These are phyloP conservation scores for Exocentrus adspersus DNA, from an alignment of 2,888 invertebrate genomes.

Conservation along the genomic window DNA sequence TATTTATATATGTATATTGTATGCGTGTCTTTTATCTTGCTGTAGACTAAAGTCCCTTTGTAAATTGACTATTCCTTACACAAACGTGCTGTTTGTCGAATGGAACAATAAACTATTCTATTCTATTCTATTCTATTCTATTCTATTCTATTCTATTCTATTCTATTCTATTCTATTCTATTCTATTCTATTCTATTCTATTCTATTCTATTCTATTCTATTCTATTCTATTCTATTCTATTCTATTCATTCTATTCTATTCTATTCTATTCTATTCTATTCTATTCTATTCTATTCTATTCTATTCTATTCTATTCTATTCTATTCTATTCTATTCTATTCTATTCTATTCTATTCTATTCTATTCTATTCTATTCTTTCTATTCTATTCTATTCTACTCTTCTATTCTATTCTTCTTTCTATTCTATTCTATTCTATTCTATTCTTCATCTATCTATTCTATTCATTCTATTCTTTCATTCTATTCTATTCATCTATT, in stretches of 20 bases:
- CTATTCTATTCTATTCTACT: not conserved
- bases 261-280: not conserved
- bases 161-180: not conserved
- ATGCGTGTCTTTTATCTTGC: no score
- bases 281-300: not conserved
- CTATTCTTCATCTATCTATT: not conserved
- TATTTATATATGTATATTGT: no score
- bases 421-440: not conserved
- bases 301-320: not conserved
- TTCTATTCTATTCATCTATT: not conserved
- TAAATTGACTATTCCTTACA: no score
- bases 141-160: not conserved
- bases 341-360: conserved; percentile 1
- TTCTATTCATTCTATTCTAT: not conserved
- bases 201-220: not conserved
- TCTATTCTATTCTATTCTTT: not conserved
- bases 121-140: not conserved
- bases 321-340: not conserved
- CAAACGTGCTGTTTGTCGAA: no score
- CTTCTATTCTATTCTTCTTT: not conserved
- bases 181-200: not conserved
- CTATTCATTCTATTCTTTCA: not conserved
- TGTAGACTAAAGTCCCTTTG: no score
- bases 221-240: not conserved
- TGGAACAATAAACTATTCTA: no score